Base-by-base conservation (phyloP, 2,888 invertebrate species). In the Scrobipalpa costella region DNA sequence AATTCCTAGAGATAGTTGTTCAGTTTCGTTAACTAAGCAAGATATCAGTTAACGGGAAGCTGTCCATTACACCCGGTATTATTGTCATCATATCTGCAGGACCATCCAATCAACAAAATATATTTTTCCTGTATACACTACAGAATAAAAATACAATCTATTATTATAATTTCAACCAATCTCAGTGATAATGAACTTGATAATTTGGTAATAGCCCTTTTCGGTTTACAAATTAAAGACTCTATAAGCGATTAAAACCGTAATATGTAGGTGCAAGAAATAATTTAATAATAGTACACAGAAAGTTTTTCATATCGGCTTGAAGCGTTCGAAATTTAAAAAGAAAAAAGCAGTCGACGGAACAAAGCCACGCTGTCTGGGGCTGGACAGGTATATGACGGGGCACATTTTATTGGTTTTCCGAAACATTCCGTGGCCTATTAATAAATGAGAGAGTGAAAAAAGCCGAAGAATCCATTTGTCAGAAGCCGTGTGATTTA, bases 401-500 rank as follows among this genome's bases (percentile, higher is more conserved):
- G 85, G 89, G 90, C 91, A 83, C 87, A 90, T 91, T 90, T 91
- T 91, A 91, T 91, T 88, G 89, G 91, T 90, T 90, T 91, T 89
- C 89, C 88, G 88, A 89, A 91, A 89, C 89, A 90, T 90, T 89
- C 90, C 79, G 84, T 83, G 86, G 79, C 85, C 89, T 90, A 90
- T 91, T 91, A 90, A 90, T 90, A 91, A 91, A 90, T 91, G 90
- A 91, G 90, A 84, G 84, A 80, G 80, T 80, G 79, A 85, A 90
- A 88, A 90, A 90, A 84, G 78, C 84, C 83, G 85, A 88, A 85
- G 90, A 89, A 90, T 90, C 88, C 90, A 91, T 91, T 91, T 91
- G 91, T 91, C 90, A 91, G 82, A 86, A 86, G 80, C 72, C 75
- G 71, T 70, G 88, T 90, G 90, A 91, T 90, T 91, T 91, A 91